These are phyloP conservation scores for Morone saxatilis DNA, from an alignment of 2,113 vertebrate genomes.

Conservation along the genomic window DNA sequence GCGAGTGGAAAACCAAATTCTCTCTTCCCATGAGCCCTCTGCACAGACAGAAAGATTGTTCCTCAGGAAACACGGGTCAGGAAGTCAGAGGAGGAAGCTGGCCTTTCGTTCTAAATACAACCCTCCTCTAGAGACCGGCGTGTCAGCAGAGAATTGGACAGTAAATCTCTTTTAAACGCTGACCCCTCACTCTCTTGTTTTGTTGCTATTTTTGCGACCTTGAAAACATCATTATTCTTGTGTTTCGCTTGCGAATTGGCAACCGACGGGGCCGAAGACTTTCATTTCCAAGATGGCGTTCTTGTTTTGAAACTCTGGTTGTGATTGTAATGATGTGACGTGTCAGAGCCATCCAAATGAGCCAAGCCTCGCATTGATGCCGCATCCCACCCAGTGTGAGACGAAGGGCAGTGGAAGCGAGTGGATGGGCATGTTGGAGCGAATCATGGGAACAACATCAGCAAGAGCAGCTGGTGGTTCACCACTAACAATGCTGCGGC, in stretches of 20 bases:
- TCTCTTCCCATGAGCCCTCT: slow-evolving; percentile 69
- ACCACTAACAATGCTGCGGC: slow-evolving; percentile 85
- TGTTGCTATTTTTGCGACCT: slow-evolving; percentile 63
- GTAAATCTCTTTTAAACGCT: slow-evolving; percentile 54
- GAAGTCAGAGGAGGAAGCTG: slow-evolving; percentile 73
- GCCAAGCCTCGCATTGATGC: slow-evolving; percentile 44
- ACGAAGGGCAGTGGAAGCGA: slow-evolving; percentile 62
- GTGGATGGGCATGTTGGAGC: slow-evolving; percentile 69
- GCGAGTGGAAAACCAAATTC: slow-evolving; percentile 62
- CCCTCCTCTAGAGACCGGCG: slow-evolving; percentile 56
- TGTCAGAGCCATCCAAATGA: slow-evolving; percentile 45
- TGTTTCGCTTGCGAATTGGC: slow-evolving; percentile 31
- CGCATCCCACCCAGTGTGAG: slow-evolving; percentile 73
- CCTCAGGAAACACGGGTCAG: slow-evolving; percentile 73
- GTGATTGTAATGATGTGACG: slow-evolving; percentile 47
- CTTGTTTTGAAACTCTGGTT: slow-evolving; percentile 55
- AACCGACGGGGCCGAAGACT: slow-evolving; percentile 27
- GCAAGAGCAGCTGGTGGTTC: slow-evolving; percentile 80
- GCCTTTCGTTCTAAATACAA: slow-evolving; percentile 69
- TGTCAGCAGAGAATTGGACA: slow-evolving; percentile 63
- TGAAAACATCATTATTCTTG: slow-evolving; percentile 43
- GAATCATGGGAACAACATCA: slow-evolving; percentile 83
- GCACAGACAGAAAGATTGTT: slow-evolving; percentile 65
- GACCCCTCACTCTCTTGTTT: slow-evolving; percentile 53
- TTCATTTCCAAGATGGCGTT: slow-evolving; percentile 57